A percentile compares a stretch with the other conserved stretches of the same genome.
phyloP scores from a whole-genome alignment of 2,888 invertebrate genomes.

The Germaria angustata region DNA sequence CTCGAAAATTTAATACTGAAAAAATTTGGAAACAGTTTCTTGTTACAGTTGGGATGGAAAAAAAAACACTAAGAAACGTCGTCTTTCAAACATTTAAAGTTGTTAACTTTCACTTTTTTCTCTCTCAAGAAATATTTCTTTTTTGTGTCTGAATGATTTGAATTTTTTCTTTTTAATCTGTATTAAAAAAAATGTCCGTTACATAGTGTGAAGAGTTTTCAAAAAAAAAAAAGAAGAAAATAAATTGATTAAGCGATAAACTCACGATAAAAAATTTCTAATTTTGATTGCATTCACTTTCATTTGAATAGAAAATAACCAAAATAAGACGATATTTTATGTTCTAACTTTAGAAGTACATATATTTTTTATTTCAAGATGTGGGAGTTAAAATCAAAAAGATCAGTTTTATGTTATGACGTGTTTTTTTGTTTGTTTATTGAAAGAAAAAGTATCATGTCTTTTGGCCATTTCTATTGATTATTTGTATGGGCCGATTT shows the following conservation, averaged over 20 bases:
- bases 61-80: neutral
- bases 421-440: too few relatives aligned
- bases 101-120: constrained; percentile 55
- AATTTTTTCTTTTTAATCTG: neutral
- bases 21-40: constrained; percentile 12
- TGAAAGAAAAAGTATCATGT: too few relatives aligned
- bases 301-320: too few relatives aligned
- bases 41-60: neutral
- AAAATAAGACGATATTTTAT: too few relatives aligned
- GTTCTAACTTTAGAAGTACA: too few relatives aligned
- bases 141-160: constrained; percentile 23
- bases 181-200: neutral
- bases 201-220: neutral
- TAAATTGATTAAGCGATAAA: neutral
- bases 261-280: neutral
- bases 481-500: too few relatives aligned
- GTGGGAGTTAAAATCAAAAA: too few relatives aligned
- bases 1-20: neutral
- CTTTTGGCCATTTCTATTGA: too few relatives aligned
- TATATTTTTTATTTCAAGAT: too few relatives aligned
- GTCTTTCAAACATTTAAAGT: neutral
- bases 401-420: too few relatives aligned
- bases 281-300: constrained; percentile 40
- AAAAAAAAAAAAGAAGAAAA: neutral
- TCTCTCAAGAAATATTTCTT: constrained; percentile 17